Conservation (phyloP, 2,888 invertebrate species). For the Apotomis betuletana region DNA sequence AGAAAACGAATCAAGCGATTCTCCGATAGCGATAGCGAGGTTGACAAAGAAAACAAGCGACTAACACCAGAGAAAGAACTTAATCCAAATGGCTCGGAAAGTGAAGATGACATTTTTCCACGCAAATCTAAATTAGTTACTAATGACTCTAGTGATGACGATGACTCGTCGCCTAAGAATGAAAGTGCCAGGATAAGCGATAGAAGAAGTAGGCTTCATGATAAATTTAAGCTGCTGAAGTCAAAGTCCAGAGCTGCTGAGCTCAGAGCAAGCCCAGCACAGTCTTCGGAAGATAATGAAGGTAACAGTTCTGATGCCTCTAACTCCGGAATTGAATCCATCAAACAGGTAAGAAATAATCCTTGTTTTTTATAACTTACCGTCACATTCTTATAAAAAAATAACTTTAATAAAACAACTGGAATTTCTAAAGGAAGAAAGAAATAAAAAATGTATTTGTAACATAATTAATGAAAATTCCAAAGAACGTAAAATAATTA, state of each 20-base stretch:
- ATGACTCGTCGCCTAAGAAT: slow-evolving; percentile 48
- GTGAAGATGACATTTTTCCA: slow-evolving; percentile 36
- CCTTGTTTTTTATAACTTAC: neutral
- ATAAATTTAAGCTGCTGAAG: slow-evolving; percentile 66
- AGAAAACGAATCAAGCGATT: slow-evolving; percentile 56
- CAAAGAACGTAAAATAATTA: no score
- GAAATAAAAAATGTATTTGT: no score
- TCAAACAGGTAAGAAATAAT: slow-evolving; percentile 61
- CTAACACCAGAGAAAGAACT: slow-evolving; percentile 1
- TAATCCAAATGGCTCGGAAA: slow-evolving; percentile 40
- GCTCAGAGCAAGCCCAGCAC: slow-evolving; percentile 36
- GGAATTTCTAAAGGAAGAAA: no score
- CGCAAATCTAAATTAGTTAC: slow-evolving; percentile 49
- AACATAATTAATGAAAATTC: no score
- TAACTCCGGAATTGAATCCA: slow-evolving; percentile 57
- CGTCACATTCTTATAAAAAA: neutral
- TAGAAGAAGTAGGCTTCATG: slow-evolving; percentile 63
- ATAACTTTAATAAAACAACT: no score
- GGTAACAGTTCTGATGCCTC: slow-evolving; percentile 52
- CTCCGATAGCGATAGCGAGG: slow-evolving; percentile 64
- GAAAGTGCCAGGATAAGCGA: slow-evolving; percentile 59
- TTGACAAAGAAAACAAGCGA: slow-evolving; percentile 47
- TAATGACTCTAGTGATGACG: slow-evolving; percentile 45
- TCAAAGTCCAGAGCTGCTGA: slow-evolving; percentile 51
- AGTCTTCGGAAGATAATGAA: slow-evolving; percentile 40